Base-by-base conservation (phyloP, 64 coral and sea anemone genomes). In the Porites lutea region DNA sequence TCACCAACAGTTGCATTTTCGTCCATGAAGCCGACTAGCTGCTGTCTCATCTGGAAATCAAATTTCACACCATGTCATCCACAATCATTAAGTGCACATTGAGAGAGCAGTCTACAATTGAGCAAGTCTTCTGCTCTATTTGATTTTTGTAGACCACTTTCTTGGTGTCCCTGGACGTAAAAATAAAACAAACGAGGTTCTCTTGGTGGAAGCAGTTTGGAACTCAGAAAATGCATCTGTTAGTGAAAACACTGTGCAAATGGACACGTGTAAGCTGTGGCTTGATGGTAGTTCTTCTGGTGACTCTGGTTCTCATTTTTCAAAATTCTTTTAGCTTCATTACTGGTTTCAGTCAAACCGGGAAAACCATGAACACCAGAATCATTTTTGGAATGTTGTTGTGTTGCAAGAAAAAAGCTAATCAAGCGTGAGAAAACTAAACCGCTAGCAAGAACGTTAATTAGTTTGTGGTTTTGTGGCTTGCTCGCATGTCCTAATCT, bases 1-100 rank as follows among this genome's bases (percentile, higher is more conserved):
- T 45, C 44, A 65, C 80, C 20, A 46, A 83, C 80, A 83, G 80
- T 83, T 83, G 80, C 80, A 83, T 83, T 67, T 66, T 83, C 80
- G 13, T 67, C 23, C 62, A 64, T 47, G 61, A 50, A 50, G 80
- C 13, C 58, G 51, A 67, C 60, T 18, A 66, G 80, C 62, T 61
- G 46, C 80, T 8, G 53, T 11, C 11, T 11, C 61, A n/a, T 18
- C 20, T 4, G 20, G 14, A 48, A 46, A 75, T 51, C 73, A 75
- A 12, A 48, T 14, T 46, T 75, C 73, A 75, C 12, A 12, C 47
- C 80, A 67, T 50, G 43, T 18, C 58, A 6, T 52, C 15, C 50
- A 54, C 54, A 10, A 49, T 51, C 59, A 83, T 45, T 1, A 51
- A 51, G 20, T 11, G 65, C 61, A 66, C 61, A 8, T 37, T 21